These are phyloP conservation scores for Andrena fulva DNA, from an alignment of 2,888 invertebrate species.

Conservation along the genomic window DNA sequence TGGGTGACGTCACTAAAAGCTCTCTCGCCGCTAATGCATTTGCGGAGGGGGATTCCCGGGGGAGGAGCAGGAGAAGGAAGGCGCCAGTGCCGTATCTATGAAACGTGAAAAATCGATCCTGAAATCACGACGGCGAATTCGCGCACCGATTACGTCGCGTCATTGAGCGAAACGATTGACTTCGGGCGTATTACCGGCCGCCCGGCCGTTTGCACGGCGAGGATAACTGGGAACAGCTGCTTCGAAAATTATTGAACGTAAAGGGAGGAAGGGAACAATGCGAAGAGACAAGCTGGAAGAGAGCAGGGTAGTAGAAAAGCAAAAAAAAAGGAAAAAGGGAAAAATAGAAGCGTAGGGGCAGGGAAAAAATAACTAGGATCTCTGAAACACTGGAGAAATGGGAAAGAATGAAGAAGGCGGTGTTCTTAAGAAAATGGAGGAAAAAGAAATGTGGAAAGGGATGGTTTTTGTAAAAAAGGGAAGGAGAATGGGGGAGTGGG, in stretches of 20 bases:
- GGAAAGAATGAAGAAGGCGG: too few relatives aligned
- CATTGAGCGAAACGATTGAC: constrained; percentile 62
- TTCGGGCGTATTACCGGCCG: not conserved
- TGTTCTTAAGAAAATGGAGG: too few relatives aligned
- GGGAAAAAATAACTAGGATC: too few relatives aligned
- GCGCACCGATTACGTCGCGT: constrained; percentile 63
- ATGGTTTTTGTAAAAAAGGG: too few relatives aligned
- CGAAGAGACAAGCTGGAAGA: not conserved
- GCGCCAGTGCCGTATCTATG: constrained; percentile 75
- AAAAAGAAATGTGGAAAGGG: too few relatives aligned
- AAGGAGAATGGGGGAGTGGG: too few relatives aligned
- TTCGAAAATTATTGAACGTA: not conserved
- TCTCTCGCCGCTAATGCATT: constrained; percentile 83
- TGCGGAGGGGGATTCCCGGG: constrained; percentile 75
- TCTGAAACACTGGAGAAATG: not conserved
- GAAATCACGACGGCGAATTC: constrained; percentile 65
- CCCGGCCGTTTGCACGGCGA: not conserved
- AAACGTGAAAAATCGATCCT: constrained; percentile 78
- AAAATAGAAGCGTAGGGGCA: not conserved
- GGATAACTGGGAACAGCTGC: not conserved
- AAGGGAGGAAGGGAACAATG: not conserved
- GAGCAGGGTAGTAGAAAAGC: not conserved
- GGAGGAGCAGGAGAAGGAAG: constrained; percentile 64
- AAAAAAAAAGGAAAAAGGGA: not conserved
- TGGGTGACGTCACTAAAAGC: constrained; percentile 82